Percentiles rank a stretch among this genome's conserved stretches.
phyloP scores from a whole-genome alignment of 2,113 vertebrate genomes.

The Hippocampus barbouri region DNA sequence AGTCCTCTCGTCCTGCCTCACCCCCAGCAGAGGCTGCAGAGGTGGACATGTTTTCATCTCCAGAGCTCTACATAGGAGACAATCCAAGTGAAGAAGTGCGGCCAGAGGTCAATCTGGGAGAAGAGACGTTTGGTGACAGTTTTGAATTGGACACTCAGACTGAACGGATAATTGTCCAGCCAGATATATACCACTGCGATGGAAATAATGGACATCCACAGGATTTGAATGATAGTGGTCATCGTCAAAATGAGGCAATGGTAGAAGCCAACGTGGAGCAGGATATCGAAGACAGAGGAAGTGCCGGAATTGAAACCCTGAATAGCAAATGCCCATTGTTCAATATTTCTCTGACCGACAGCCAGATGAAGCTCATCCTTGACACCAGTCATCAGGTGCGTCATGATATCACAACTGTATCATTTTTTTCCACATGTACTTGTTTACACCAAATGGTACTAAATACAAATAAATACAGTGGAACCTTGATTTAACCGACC shows the following conservation, averaged over 20 bases:
- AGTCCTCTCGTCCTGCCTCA: slow-evolving; percentile 15
- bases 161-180: slow-evolving; percentile 82
- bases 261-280: neutral
- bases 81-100: slow-evolving; percentile 19
- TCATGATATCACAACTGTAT: neutral
- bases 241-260: slow-evolving; percentile 11
- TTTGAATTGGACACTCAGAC: slow-evolving; percentile 91
- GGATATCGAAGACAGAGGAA: slow-evolving; percentile 10
- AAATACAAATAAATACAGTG: too few species aligned
- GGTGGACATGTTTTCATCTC: slow-evolving; percentile 59
- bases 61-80: slow-evolving; percentile 61
- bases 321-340: slow-evolving; percentile 46
- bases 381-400: slow-evolving; percentile 77
- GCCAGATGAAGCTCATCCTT: slow-evolving; percentile 85
- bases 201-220: neutral
- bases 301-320: neutral
- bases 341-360: slow-evolving; percentile 84
- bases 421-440: slow-evolving; percentile 1
- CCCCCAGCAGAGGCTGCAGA: slow-evolving; percentile 20
- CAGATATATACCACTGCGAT: slow-evolving; percentile 11
- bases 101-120: slow-evolving; percentile 32
- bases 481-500: too few species aligned
- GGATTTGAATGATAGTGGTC: neutral
- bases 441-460: neutral
- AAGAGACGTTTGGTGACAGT: slow-evolving; percentile 84